Evolutionary conservation across 2,797 vertebrate species (phyloP).

Genomic region (Schizothorax lantsangensis): DNA sequence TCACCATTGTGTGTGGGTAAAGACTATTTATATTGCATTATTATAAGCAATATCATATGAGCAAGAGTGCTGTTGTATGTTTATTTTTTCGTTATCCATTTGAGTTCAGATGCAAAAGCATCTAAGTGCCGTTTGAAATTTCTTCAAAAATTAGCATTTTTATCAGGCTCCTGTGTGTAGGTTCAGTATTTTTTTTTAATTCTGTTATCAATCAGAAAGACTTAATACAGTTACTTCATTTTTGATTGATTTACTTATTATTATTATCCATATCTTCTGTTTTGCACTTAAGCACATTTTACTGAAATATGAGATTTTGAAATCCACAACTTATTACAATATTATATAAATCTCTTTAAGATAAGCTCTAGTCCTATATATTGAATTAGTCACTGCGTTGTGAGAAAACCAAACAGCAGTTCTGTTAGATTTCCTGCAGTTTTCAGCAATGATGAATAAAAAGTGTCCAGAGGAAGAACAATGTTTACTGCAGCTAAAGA

Average conservation of each 20-base stretch:
- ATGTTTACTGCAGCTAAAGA: constrained; percentile 20
- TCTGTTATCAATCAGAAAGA: no score
- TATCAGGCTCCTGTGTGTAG: no score
- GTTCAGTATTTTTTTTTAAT: no score
- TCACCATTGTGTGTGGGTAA: not conserved
- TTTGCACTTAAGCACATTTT: not conserved
- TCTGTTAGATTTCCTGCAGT: constrained; percentile 1
- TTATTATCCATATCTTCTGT: not conserved
- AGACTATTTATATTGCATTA: not conserved
- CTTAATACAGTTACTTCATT: no score
- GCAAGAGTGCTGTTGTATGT: not conserved
- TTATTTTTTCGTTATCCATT: not conserved
- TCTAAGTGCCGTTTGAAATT: no score
- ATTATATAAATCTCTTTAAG: not conserved
- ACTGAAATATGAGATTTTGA: not conserved
- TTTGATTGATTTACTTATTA: no score
- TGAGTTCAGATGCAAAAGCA: no score
- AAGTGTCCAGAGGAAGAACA: not conserved
- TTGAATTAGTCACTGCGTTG: not conserved
- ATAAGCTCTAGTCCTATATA: no score
- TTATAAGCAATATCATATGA: not conserved
- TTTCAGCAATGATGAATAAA: constrained; percentile 11
- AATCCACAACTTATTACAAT: not conserved
- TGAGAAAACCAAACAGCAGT: not conserved
- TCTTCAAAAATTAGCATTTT: no score